Conservation (phyloP, 1,140 invertebrate species). For the Drosophila serrata region DNA sequence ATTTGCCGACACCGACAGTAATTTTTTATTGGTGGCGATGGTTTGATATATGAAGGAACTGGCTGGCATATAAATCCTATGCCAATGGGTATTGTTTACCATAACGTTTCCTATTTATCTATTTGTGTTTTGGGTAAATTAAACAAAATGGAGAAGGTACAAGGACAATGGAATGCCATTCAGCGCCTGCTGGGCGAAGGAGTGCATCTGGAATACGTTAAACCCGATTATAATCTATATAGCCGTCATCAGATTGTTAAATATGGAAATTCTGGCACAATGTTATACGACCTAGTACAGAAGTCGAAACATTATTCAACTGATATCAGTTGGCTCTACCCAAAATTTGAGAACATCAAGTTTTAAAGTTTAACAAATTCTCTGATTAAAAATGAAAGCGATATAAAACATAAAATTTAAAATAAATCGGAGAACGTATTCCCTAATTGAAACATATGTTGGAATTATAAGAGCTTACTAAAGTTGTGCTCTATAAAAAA, state of each 20-base stretch:
- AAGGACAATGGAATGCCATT: constrained; percentile 87
- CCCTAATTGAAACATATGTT: not conserved
- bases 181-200: constrained; percentile 88
- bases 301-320: constrained; percentile 86
- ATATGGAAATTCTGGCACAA: constrained; percentile 88
- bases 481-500: not conserved
- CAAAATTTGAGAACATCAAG: not conserved
- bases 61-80: constrained; percentile 89
- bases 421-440: not conserved
- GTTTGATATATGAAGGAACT: constrained; percentile 88
- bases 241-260: constrained; percentile 87
- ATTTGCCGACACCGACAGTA: constrained; percentile 89
- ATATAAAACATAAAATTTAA: not conserved
- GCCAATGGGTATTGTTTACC: constrained; percentile 88
- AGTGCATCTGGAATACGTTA: constrained; percentile 86
- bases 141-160: constrained; percentile 86
- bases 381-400: no score
- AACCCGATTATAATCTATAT: constrained; percentile 87
- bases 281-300: constrained; percentile 87
- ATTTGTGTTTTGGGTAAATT: constrained; percentile 90
- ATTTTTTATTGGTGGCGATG: constrained; percentile 92
- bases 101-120: constrained; percentile 86
- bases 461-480: not conserved
- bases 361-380: not conserved
- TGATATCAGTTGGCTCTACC: not conserved